Conservation (phyloP, 1,140 invertebrate genomes). For the Pomacea maculata region DNA sequence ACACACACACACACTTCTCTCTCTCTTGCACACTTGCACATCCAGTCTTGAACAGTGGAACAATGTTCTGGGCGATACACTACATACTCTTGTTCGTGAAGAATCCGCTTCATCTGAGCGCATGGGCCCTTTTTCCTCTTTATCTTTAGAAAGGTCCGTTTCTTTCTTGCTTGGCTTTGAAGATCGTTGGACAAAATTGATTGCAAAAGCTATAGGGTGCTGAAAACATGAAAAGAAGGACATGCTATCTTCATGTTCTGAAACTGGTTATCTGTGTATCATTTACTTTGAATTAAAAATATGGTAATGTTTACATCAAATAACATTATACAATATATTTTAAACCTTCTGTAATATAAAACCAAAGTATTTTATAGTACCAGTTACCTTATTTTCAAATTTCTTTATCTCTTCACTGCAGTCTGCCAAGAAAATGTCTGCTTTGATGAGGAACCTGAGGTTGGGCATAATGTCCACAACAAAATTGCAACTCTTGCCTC, state of each 20-base stretch:
- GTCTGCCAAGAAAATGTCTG: constrained; percentile 29
- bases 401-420: constrained; percentile 27
- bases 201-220: constrained; percentile 53
- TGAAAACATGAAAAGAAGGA: constrained; percentile 26
- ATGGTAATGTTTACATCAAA: neutral
- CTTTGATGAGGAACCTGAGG: constrained; percentile 36
- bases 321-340: neutral
- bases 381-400: constrained; percentile 36
- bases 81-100: constrained; percentile 47
- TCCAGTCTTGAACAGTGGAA: neutral
- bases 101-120: constrained; percentile 55
- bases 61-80: neutral
- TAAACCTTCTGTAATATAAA: neutral
- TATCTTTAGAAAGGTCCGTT: constrained; percentile 27
- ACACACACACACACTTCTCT: neutral
- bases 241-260: too few species aligned
- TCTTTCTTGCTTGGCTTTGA: constrained; percentile 43
- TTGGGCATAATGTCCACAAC: constrained; percentile 44
- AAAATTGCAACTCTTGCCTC: neutral
- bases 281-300: neutral
- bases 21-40: neutral
- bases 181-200: constrained; percentile 49
- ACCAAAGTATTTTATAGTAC: neutral
- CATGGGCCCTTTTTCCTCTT: constrained; percentile 34
- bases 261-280: too few species aligned